phyloP scores from a whole-genome alignment of 2,888 invertebrate genomes.

The Baccha elongata region DNA sequence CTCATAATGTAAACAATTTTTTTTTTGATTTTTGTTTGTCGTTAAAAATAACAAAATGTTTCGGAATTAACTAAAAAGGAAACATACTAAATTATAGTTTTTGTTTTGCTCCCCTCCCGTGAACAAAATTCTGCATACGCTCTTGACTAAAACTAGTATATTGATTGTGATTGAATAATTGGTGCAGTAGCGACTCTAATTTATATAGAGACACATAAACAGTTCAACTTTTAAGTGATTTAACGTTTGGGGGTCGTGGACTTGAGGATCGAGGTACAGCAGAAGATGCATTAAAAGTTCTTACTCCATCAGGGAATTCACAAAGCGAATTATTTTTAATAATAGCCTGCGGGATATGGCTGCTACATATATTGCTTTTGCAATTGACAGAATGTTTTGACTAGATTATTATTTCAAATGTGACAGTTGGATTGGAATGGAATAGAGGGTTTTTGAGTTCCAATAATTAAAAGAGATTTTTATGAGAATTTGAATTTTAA shows the following conservation, averaged over 20 bases:
- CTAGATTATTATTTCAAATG: slow-evolving; percentile 6
- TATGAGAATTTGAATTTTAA: too few species aligned
- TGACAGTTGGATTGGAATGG: slow-evolving; percentile 39
- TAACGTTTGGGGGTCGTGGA: slow-evolving; percentile 32
- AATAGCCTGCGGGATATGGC: background rate
- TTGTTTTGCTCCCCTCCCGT: too few species aligned
- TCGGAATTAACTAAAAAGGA: too few species aligned
- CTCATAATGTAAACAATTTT: too few species aligned
- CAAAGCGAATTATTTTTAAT: slow-evolving; percentile 38
- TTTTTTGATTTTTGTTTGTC: too few species aligned
- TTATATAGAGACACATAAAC: slow-evolving; percentile 59
- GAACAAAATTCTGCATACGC: too few species aligned
- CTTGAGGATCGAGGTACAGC: background rate
- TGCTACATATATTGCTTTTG: slow-evolving; percentile 5
- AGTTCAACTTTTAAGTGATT: slow-evolving; percentile 60
- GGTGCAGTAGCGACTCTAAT: slow-evolving; percentile 30
- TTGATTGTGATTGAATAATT: slow-evolving; percentile 2
- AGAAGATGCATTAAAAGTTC: too few species aligned
- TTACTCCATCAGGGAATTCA: too few species aligned
- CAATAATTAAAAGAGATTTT: background rate
- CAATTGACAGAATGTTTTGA: slow-evolving; percentile 57
- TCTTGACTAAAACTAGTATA: too few species aligned
- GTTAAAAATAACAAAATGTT: too few species aligned
- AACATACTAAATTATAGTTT: too few species aligned
- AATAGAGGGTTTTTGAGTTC: slow-evolving; percentile 13